A percentile compares a stretch with the other conserved stretches of the same genome.
These are phyloP conservation scores for Thinocorus orbignyianus DNA, from an alignment of 2,113 vertebrate species.

Conservation along the genomic window DNA sequence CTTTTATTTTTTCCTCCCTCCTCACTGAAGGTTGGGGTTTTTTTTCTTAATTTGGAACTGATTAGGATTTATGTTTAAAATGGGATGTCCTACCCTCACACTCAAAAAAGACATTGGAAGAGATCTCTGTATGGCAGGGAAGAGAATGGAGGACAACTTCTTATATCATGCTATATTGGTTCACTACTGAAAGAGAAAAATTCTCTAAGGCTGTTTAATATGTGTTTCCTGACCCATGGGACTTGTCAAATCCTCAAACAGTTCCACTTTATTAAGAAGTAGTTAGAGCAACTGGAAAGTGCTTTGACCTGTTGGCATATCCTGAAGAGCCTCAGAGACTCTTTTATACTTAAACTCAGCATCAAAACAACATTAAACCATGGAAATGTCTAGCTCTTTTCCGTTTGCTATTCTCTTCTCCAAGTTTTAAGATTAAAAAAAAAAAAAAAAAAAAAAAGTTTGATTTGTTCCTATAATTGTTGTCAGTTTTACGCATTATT, in stretches of 20 bases:
- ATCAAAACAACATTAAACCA: conserved; percentile 6
- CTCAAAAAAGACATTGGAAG: not conserved
- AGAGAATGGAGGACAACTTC: not conserved
- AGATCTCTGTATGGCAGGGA: not conserved
- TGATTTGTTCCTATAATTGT: not conserved
- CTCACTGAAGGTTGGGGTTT: not conserved
- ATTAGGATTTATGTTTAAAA: conserved; percentile 3
- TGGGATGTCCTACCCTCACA: not conserved
- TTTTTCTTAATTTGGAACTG: not conserved
- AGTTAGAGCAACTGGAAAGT: conserved; percentile 50
- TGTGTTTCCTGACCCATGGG: conserved; percentile 56
- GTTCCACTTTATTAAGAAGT: conserved; percentile 65
- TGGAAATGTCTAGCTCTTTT: conserved; percentile 8
- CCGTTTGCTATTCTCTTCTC: not conserved
- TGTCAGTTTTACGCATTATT: not conserved
- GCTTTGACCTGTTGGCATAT: conserved; percentile 54
- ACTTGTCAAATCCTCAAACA: conserved; percentile 65
- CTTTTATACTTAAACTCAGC: conserved; percentile 46
- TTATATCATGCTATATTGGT: conserved; percentile 19
- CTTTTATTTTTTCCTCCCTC: not conserved
- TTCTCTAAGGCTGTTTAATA: conserved; percentile 47
- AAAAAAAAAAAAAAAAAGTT: not conserved
- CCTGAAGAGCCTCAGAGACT: conserved; percentile 47
- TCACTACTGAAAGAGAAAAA: conserved; percentile 18
- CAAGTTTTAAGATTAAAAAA: not conserved